Evolutionary conservation across 2,888 invertebrate genomes (phyloP), one percentile per base, ranked within the genome.

Genomic region (Mellilla xanthometata): DNA sequence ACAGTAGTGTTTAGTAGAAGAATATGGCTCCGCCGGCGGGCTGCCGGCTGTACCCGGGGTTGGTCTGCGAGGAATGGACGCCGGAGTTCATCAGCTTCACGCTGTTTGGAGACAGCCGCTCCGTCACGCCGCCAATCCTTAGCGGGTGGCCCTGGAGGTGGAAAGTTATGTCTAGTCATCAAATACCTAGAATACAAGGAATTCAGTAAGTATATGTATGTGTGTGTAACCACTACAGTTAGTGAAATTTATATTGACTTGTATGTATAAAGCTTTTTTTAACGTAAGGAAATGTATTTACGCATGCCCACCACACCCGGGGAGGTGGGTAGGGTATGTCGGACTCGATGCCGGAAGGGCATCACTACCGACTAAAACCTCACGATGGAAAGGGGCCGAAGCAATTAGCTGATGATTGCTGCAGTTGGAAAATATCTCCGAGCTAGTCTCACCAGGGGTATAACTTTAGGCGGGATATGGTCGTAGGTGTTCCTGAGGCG

Each of bases 61-160:
- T 95, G 12, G 95, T 95, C 76, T 94, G 92, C 56, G 95, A 94
- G 8, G 93, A 93, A 74, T 95, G 95, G 24, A 94, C 94, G 2
- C 95, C 94, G n/a, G 94, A 94, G 72, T 95, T 95, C 85, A 95
- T 95, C 40, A 95, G 81, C 79, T 95, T 95, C 33, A 95, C 92
- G 62, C 93, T 93, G 75, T 93, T 92, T 4, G 94, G 94, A 53
- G 95, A 94, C 15, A 87, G 84, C 56, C 90, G 91, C 46, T 93
- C 92, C 13, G 65, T 87, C 38, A 93, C 79, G n/a, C 94, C 94
- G 24, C 94, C 94, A 2, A 69, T 74, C 54, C 90, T 83, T 68
- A 93, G 82, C 10, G 91, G 91, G 68, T 92, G 92, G 27, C 87
- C 86, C 92, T 92, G 63, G 8, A 19, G 65, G 43, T n/a, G n/a